phyloP scores from a whole-genome alignment of 53 echinoderm and acorn worm genomes.

The Crossaster papposus region DNA sequence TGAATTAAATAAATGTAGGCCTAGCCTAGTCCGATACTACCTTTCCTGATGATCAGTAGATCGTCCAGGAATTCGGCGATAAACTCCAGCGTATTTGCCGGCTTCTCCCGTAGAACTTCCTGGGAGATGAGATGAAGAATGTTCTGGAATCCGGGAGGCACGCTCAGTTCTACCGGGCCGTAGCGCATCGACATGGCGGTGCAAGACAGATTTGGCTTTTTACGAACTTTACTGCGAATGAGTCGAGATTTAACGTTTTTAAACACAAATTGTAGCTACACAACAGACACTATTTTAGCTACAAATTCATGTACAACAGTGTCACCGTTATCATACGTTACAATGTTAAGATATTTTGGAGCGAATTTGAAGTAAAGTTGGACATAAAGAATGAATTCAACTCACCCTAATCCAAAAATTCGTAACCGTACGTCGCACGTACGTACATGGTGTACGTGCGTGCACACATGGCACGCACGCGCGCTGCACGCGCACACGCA shows the following conservation, averaged over 20 bases:
- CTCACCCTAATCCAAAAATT: background rate
- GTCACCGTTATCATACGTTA: too few species aligned
- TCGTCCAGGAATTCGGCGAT: conserved; percentile 87
- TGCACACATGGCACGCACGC: too few species aligned
- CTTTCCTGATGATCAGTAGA: conserved; percentile 80
- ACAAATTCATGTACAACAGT: too few species aligned
- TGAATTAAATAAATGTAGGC: background rate
- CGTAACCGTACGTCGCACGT: background rate
- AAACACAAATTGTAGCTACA: too few species aligned
- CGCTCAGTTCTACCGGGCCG: conserved; percentile 69
- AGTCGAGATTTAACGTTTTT: too few species aligned
- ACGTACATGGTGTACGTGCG: background rate
- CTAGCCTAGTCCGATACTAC: conserved; percentile 56
- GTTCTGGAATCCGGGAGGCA: conserved; percentile 93
- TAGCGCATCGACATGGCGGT: conserved; percentile 74
- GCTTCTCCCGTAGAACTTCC: conserved; percentile 82
- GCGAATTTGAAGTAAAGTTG: too few species aligned
- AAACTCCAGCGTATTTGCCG: conserved; percentile 71
- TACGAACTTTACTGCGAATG: too few species aligned
- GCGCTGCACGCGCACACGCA: too few species aligned
- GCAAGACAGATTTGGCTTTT: background rate
- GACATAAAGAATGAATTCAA: too few species aligned
- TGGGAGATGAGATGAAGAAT: conserved; percentile 85
- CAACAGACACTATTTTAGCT: too few species aligned
- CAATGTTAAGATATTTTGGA: too few species aligned